These are phyloP conservation scores for Punctoribates punctum DNA, from an alignment of 2,888 invertebrate genomes.

Conservation along the genomic window DNA sequence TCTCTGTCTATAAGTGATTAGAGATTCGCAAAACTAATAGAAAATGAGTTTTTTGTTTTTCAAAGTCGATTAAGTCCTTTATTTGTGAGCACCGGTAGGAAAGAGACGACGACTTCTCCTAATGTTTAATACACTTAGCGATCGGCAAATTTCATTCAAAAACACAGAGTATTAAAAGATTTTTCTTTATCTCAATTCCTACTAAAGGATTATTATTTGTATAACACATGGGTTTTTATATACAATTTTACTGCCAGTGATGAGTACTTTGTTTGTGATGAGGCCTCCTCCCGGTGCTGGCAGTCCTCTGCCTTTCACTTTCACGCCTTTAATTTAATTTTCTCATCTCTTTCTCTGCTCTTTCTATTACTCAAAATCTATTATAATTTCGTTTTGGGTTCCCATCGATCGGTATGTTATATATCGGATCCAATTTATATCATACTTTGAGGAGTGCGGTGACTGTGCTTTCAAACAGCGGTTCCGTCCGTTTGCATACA, in stretches of 20 bases:
- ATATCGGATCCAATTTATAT: slow-evolving; percentile 12
- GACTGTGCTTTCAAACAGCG: not conserved
- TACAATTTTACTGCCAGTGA: not conserved
- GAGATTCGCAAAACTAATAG: slow-evolving; percentile 4
- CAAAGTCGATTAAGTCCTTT: slow-evolving; percentile 24
- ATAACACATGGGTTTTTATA: slow-evolving; percentile 18
- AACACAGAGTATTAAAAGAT: slow-evolving; percentile 2
- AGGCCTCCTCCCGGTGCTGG: no score
- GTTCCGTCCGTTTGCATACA: not conserved
- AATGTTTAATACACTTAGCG: not conserved
- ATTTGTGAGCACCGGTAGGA: slow-evolving; percentile 7
- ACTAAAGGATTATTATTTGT: slow-evolving; percentile 22
- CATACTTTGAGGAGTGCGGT: not conserved
- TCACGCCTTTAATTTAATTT: slow-evolving; percentile 29
- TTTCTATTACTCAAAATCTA: not conserved
- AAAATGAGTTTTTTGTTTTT: slow-evolving; percentile 4
- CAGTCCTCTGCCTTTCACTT: not conserved
- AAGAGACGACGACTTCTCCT: not conserved
- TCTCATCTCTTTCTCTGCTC: not conserved
- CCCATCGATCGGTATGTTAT: not conserved
- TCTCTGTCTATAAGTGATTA: not conserved
- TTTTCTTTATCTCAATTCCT: slow-evolving; percentile 5
- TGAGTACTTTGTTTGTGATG: not conserved
- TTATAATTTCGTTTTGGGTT: not conserved
- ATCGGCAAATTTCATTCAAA: not conserved